These are phyloP conservation scores for Drosophila setifemur DNA, from an alignment of 1,140 invertebrate species.

Conservation along the genomic window DNA sequence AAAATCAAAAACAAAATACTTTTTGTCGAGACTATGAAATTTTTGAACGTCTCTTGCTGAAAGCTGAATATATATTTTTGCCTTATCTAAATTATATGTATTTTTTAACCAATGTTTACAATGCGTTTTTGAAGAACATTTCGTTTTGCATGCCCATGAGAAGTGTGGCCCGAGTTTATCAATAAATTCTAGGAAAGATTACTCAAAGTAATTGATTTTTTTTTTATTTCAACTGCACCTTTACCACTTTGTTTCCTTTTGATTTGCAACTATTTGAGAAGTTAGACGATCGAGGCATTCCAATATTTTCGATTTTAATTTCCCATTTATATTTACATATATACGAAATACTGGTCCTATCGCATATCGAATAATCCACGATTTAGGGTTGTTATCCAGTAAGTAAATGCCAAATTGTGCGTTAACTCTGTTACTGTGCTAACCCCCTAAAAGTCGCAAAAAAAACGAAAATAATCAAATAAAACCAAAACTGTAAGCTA, in stretches of 20 bases:
- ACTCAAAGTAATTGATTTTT: too few relatives aligned
- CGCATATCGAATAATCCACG: conserved; percentile 33
- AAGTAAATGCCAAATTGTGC: conserved; percentile 85
- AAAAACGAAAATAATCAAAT: conserved; percentile 6
- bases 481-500: conserved; percentile 54
- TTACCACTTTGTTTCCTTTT: conserved; percentile 27
- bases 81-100: conserved; percentile 23
- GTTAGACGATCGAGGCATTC: conserved; percentile 32
- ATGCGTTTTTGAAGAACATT: conserved; percentile 28
- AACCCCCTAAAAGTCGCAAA: conserved; percentile 45
- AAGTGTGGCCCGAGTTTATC: conserved; percentile 24
- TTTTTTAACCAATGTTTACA: conserved; percentile 34
- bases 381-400: conserved; percentile 90
- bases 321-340: conserved; percentile 66
- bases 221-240: conserved; percentile 68
- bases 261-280: conserved; percentile 10
- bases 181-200: conserved; percentile 25
- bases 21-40: conserved; percentile 73
- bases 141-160: conserved; percentile 49
- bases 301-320: conserved; percentile 63
- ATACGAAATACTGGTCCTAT: conserved; percentile 38
- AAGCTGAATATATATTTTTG: conserved; percentile 17
- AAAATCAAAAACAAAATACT: conserved; percentile 23
- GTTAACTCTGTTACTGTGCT: conserved; percentile 56
- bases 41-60: conserved; percentile 71